A percentile compares a stretch with the other conserved stretches of the same genome.
Evolutionary conservation across 2,888 invertebrate genomes (phyloP).

Genomic region (Pemphredon lugubris): DNA sequence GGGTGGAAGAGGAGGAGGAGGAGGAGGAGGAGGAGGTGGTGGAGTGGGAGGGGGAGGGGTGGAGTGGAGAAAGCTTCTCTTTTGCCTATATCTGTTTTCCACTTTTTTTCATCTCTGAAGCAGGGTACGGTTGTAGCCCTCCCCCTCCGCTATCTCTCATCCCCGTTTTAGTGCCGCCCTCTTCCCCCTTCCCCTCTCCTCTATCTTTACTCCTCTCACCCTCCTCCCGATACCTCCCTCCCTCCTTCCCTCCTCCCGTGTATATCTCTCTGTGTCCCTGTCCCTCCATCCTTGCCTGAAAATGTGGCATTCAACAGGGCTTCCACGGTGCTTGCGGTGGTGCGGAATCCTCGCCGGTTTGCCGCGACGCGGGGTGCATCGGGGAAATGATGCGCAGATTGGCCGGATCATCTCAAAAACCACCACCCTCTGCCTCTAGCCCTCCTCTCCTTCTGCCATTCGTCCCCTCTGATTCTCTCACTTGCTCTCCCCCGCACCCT

Average conservation of each 20-base stretch:
- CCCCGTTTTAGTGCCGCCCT: constrained; percentile 41
- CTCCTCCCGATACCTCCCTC: constrained; percentile 35
- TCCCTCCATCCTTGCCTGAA: constrained; percentile 70
- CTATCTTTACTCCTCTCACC: constrained; percentile 7
- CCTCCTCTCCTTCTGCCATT: constrained; percentile 53
- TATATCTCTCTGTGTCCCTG: constrained; percentile 62
- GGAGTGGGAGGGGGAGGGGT: too few species aligned
- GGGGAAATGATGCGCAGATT: constrained; percentile 81
- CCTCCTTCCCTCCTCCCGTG: constrained; percentile 26
- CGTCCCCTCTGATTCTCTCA: constrained; percentile 47
- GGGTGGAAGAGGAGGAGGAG: not conserved
- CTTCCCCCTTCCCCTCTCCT: constrained; percentile 34
- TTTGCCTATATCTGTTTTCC: constrained; percentile 72
- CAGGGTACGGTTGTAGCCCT: constrained; percentile 49
- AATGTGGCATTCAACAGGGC: constrained; percentile 80
- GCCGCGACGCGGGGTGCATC: constrained; percentile 66
- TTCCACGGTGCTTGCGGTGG: constrained; percentile 73
- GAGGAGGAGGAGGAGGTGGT: constrained; percentile 10
- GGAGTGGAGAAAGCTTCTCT: constrained; percentile 56
- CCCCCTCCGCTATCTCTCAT: constrained; percentile 47
- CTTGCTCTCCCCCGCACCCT: constrained; percentile 23
- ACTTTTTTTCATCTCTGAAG: constrained; percentile 61
- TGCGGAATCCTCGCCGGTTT: constrained; percentile 72
- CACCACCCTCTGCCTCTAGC: constrained; percentile 72
- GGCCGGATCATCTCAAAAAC: constrained; percentile 82